Evolutionary conservation across 2,888 invertebrate genomes (phyloP), one percentile per base, ranked within the genome.

Genomic region (Pterobdella sp.): DNA sequence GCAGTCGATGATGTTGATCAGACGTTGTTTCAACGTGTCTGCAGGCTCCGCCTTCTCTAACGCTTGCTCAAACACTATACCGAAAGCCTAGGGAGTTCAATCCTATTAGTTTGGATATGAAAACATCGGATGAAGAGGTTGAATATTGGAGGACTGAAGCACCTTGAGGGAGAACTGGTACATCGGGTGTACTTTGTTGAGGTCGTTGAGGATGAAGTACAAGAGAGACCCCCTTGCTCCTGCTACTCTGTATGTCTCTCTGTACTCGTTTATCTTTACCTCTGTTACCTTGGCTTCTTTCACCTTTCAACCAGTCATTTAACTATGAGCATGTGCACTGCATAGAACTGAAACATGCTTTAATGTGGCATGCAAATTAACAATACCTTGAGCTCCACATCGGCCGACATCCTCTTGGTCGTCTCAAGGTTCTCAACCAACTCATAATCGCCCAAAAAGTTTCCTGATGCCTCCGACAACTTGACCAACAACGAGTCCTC

Each of bases 131-230:
- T 42, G 42, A 42, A 42, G 42, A 42, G 42, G 10, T 42, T 7
- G 18, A 42, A 42, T 18, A 31, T 32, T 34, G 34, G 34, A 67
- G 14, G 14, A 22, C 32, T 18, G 32, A 18, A 75, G 75, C 69
- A 90, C 93, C 88, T 96, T 95, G 75, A 96, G 86, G 22, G 95
- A 95, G 85, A 96, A 96, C 83, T 95, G 94, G 84, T 96, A 96
- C 80, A 96, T 94, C 0, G 94, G 94, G 85, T 95, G 94, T 76
- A 96, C 94, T 49, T 93, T 94, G 84, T 94, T 92, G 74, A 96
- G 86, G 79, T 96, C 95, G 81, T 95, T 95, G 60, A 96, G 85
- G 78, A 96, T 94, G 81, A 96, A 96, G 84, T 96, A 96, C 0
- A 96, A 86, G 2, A 96, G 86, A 72, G 94, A 94, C 0, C 95